Base-by-base conservation (phyloP, 2,888 invertebrate genomes). In the Baronia brevicornis region DNA sequence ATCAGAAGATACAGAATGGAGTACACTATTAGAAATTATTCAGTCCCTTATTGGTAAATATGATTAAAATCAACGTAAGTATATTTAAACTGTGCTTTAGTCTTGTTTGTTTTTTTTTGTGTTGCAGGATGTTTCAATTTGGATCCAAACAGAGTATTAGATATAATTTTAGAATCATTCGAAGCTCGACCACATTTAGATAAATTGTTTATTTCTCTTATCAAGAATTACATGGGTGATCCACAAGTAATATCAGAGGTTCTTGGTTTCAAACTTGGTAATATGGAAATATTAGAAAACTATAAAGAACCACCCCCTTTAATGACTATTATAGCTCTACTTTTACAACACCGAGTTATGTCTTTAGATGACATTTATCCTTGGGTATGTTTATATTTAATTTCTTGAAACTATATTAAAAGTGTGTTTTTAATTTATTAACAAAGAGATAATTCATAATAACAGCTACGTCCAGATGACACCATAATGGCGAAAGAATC, bases 71-170 rank as follows among this genome's bases (percentile, higher is more conserved):
- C 4, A 33, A 13, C 9, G 6, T 15, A 9, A 15, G 7, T 15
- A 7, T 27, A 13, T 22, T 5, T 29, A 4, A 9, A 9, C 7
- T 29, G 5, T 28, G n/a, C 4, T 20, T 8, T 10, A 8, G 8
- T n/a, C 10, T 9, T 4, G 12, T 20, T 20, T 20, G 20, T 13
- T 7, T 18, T n/a, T 19, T 11, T 11, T 8, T 24, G n/a, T 36
- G 33, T 85, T 84, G 24, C 68, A 95, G 98, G 99, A 59, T 98
- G 97, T 72, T 99, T 99, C 70, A 98, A 98, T 84, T 88, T 99
- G 66, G 99, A 99, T 79, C 99, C 99, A 3, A 99, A 99, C 73
- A 87, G 98, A 60, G 97, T 98, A 6, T 82, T 98, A 44, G 99
- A 99, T 66, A 91, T 98, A 41, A 93, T 99, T 49, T 84, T 99